Evolutionary conservation across 2,888 invertebrate genomes (phyloP), one percentile per base, ranked within the genome.

Genomic region (Busseola fusca): DNA sequence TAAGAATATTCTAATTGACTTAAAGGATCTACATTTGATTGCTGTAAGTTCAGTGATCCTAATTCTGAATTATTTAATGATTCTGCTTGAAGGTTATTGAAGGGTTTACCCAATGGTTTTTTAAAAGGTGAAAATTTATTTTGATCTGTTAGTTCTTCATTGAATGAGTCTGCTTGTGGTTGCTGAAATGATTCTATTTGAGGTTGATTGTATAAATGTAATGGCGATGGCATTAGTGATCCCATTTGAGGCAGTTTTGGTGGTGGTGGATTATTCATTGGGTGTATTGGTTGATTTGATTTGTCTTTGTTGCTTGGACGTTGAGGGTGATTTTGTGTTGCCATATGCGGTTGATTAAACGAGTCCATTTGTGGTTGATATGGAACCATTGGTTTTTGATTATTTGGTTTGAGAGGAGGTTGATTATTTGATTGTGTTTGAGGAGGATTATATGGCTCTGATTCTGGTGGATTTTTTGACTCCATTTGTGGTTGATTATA

Each of bases 401-500:
- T 37, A 45, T 54, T 25, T 52, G 18, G 25, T 42, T 45, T 30
- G 18, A 4, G 21, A 14, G 21, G 59, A 37, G 30, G 27, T 50
- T 30, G 52, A 37, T 48, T 45, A 58, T 25, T 14, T 21, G 37
- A 18, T n/a, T 42, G 21, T 37, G 14, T 40, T 59, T 68, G 74
- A 9, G 75, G 68, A 1, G 73, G 54, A 37, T 45, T 37, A 45
- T 52, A 45, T 0, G 45, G 21, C 3, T 74, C 50, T n/a, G 14
- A 45, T 40, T 58, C 42, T 40, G 42, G 56, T 73, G 7, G 18
- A 50, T 25, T 50, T 34, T 16, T 34, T 57, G 59, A 27, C 5
- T 50, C 27, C 0, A 18, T 73, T 64, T n/a, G 60, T 27, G 50
- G 71, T 64, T 59, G 59, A 30, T 72, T 40, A 18, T 72, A 21